These are phyloP conservation scores for Bombus cullumanus DNA, from an alignment of 1,140 invertebrate genomes.

Conservation along the genomic window DNA sequence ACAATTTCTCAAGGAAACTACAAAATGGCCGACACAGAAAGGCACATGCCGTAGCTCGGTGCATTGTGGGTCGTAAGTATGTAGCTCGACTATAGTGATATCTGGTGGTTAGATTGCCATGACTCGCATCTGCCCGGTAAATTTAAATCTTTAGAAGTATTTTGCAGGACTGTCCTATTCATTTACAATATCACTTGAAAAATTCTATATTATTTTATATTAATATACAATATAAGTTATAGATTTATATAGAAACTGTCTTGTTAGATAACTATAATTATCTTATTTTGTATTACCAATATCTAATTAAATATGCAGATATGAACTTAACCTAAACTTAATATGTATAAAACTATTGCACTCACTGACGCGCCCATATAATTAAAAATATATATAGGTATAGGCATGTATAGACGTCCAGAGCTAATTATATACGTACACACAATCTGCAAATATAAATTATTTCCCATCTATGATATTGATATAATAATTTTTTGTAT, in stretches of 20 bases:
- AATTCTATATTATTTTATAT: neutral
- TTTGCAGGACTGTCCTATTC: neutral
- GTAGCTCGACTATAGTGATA: conserved; percentile 39
- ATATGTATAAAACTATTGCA: neutral
- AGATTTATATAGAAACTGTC: neutral
- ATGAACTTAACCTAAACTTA: neutral
- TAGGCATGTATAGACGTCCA: neutral
- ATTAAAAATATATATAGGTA: neutral
- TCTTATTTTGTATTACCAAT: conserved; percentile 5
- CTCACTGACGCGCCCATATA: neutral
- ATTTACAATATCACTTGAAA: neutral
- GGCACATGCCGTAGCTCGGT: conserved; percentile 87
- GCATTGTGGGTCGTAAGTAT: conserved; percentile 82
- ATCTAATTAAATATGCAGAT: neutral
- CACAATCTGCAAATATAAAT: neutral
- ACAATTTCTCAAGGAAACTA: conserved; percentile 86
- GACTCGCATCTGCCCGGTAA: conserved; percentile 13
- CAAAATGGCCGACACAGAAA: conserved; percentile 87
- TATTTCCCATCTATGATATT: neutral
- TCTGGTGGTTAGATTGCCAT: conserved; percentile 13
- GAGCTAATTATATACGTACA: neutral
- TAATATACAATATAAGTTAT: no score
- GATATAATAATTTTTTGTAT: neutral
- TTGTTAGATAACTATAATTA: neutral
- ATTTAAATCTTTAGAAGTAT: conserved; percentile 34